Evolutionary conservation across 2,113 vertebrate genomes (phyloP), one percentile per base, ranked within the genome.

Genomic region (Columba janthina): DNA sequence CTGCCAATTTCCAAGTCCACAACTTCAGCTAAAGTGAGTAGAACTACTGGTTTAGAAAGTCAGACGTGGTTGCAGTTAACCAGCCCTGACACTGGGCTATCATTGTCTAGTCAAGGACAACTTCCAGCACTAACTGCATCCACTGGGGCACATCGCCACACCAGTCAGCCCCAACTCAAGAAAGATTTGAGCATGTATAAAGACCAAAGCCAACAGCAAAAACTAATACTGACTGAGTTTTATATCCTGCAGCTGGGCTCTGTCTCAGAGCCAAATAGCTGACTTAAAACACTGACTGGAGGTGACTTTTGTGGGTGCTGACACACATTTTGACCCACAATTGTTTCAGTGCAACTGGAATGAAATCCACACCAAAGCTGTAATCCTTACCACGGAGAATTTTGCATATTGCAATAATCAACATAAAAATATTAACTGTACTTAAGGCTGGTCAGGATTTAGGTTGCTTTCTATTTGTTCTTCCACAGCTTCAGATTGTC

Each of bases 61-160:
- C 40, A 86, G 40, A n/a, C 28, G 24, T 25, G 9, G 34, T 19
- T 85, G 42, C 42, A 53, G 32, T 61, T 46, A 72, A 31, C 22
- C 1, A 69, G 36, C 12, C 32, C 51, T 31, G 25, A 62, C 0
- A 0, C 0, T 54, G 36, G 69, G 31, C 36, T 46, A 56, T 13
- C 19, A 9, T 0, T n/a, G 7, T 8, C 40, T 76, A 36, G 9
- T n/a, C 46, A 66, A 44, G 40, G 26, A 25, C 31, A 42, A 25
- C n/a, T 66, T 53, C 57, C 12, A 64, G 28, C 48, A 42, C 3
- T 36, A 24, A 40, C n/a, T 57, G 42, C 31, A 83, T 20, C 25
- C 20, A 70, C 51, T 53, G 32, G 42, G 81, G 57, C 34, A 64
- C 1, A 0, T 0, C 51, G 15, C 10, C 73, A 38, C 38, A 83